phyloP scores from a whole-genome alignment of 2,888 invertebrate genomes.

The Gandaritis pyraliata region DNA sequence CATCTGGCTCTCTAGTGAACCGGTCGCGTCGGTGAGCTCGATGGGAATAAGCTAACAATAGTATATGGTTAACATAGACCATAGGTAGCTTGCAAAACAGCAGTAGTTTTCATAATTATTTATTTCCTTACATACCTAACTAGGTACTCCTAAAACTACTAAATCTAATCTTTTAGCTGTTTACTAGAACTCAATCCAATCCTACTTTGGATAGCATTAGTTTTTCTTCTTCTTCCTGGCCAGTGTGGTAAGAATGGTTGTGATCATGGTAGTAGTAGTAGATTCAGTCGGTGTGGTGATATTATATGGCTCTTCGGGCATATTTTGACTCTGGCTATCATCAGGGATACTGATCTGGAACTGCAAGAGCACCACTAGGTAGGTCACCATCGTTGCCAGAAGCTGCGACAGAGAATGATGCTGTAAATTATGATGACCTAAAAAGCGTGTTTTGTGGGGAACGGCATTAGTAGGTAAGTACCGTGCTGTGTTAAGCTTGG shows the following conservation, averaged over 20 bases:
- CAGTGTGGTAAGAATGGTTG: constrained; percentile 67
- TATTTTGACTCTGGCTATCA: constrained; percentile 55
- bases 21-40: too few relatives aligned
- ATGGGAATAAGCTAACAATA: too few relatives aligned
- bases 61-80: too few relatives aligned
- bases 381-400: constrained; percentile 90
- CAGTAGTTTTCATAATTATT: background rate
- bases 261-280: constrained; percentile 58
- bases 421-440: too few relatives aligned
- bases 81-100: background rate
- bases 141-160: too few relatives aligned
- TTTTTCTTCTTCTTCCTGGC: constrained; percentile 70
- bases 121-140: too few relatives aligned
- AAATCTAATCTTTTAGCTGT: too few relatives aligned
- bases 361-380: constrained; percentile 89
- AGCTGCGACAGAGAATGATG: constrained; percentile 72
- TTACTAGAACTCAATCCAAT: too few relatives aligned
- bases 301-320: constrained; percentile 46
- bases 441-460: too few relatives aligned
- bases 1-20: too few relatives aligned
- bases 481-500: too few relatives aligned
- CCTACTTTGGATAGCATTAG: constrained; percentile 8
- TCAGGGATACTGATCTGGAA: constrained; percentile 91
- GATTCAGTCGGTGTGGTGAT: constrained; percentile 52
- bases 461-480: too few relatives aligned